Percentiles rank a stretch among this genome's conserved stretches.
phyloP scores from a whole-genome alignment of 2,888 invertebrate genomes.

The Lumbricus terrestris region DNA sequence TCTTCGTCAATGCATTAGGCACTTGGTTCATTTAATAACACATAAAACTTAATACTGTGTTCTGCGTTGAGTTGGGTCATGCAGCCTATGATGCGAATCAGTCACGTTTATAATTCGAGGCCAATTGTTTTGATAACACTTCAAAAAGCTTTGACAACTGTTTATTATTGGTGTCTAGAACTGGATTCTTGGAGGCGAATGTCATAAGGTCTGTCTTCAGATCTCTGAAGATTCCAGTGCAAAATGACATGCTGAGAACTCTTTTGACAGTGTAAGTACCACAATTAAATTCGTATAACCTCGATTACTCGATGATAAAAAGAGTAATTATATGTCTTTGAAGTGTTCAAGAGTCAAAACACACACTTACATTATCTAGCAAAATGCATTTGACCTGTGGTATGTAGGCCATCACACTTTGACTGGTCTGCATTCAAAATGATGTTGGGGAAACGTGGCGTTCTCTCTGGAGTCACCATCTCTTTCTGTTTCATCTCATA shows the following conservation, averaged over 20 bases:
- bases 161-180: not conserved
- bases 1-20: too few species aligned
- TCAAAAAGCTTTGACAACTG: not conserved
- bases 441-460: not conserved
- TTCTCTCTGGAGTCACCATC: not conserved
- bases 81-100: too few species aligned
- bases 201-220: slow-evolving; percentile 48
- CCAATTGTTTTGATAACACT: too few species aligned
- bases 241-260: slow-evolving; percentile 51
- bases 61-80: too few species aligned
- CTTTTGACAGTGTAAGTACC: slow-evolving; percentile 47
- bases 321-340: not conserved
- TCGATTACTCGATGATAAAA: not conserved
- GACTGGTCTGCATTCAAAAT: not conserved
- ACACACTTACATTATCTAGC: not conserved
- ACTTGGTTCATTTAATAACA: too few species aligned
- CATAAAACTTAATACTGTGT: too few species aligned
- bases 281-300: not conserved
- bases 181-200: slow-evolving; percentile 46
- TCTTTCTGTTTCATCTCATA: not conserved
- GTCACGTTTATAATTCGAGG: too few species aligned
- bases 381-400: not conserved
- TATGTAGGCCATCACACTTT: not conserved
- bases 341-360: not conserved
- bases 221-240: slow-evolving; percentile 53